These are phyloP conservation scores for Scrobipalpa costella DNA, from an alignment of 2,888 invertebrate species.

Conservation along the genomic window DNA sequence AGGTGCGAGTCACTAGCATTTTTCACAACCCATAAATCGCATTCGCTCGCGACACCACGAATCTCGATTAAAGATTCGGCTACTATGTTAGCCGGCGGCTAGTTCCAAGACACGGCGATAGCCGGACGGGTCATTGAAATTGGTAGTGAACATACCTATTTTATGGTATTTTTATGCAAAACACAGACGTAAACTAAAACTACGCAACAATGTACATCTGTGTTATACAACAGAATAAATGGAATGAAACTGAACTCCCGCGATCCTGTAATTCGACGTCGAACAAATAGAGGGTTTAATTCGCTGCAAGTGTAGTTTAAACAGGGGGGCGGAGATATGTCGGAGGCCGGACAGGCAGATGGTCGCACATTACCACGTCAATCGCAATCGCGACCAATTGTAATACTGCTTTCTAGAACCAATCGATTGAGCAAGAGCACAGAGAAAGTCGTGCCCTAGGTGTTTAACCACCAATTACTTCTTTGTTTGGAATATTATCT, in stretches of 20 bases:
- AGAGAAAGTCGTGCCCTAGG: constrained; percentile 26
- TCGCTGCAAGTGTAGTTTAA: constrained; percentile 27
- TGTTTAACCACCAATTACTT: constrained; percentile 19
- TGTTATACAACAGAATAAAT: too few species aligned
- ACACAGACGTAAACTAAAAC: too few species aligned
- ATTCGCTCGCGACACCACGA: not conserved
- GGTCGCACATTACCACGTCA: constrained; percentile 44
- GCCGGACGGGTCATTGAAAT: too few species aligned
- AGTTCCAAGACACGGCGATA: too few species aligned
- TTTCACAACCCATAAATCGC: constrained; percentile 32
- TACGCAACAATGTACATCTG: too few species aligned
- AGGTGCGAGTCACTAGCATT: constrained; percentile 33
- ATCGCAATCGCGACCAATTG: constrained; percentile 37
- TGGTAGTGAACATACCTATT: too few species aligned
- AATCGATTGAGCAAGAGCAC: constrained; percentile 27
- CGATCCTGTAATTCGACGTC: not conserved
- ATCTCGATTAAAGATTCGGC: not conserved
- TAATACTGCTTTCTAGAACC: constrained; percentile 35
- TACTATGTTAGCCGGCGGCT: not conserved
- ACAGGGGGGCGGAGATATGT: constrained; percentile 33
- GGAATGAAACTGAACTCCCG: not conserved
- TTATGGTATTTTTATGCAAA: too few species aligned
- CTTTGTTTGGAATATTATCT: constrained; percentile 10
- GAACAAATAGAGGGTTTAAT: not conserved
- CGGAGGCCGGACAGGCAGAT: constrained; percentile 42